Evolutionary conservation across 1,140 invertebrate genomes (phyloP), one percentile per base, ranked within the genome.

Genomic region (Rhopalosiphum padi): DNA sequence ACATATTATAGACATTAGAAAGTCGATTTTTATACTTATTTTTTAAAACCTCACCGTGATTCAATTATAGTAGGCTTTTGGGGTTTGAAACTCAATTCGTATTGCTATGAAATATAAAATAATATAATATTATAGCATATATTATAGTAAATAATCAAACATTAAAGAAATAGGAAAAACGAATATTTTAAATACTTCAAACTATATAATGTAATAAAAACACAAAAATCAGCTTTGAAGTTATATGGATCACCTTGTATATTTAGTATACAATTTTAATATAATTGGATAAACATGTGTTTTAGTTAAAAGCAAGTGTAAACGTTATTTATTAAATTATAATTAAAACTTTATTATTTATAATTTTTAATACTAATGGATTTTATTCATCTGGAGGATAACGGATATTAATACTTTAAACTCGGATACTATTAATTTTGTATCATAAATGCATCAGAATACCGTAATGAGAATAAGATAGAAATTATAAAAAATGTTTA

Each of bases 241-340:
- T 77, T n/a, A 68, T n/a, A 35, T 77, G 4, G 15, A 77, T 77
- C 7, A 18, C 15, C 0, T n/a, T 18, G 46, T 41, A 9, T 15
- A 15, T n/a, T n/a, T 68, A 68, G n/a, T n/a, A n/a, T 77, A 77
- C 15, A 77, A 77, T 77, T n/a, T n/a, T 77, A n/a, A 77, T 77
- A n/a, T 21, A 77, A 77, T 77, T 77, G 15, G 15, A 77, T 77
- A 35, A n/a, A n/a, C 30, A 21, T 21, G n/a, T 77, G 60, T n/a
- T 77, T 77, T 18, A 18, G 4, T 77, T n/a, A 18, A 77, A 77
- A 77, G 60, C 60, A n/a, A 77, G 60, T n/a, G 60, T 77, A 5
- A 77, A 77, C 60, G 30, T 77, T 77, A 77, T 77, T 77, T 77
- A 77, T 77, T 77, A 77, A 77, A 77, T 77, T 77, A n/a, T 77